Percentiles rank a stretch among this genome's conserved stretches.
phyloP scores from a whole-genome alignment of 2,113 vertebrate genomes.

The Corythaeola cristata region DNA sequence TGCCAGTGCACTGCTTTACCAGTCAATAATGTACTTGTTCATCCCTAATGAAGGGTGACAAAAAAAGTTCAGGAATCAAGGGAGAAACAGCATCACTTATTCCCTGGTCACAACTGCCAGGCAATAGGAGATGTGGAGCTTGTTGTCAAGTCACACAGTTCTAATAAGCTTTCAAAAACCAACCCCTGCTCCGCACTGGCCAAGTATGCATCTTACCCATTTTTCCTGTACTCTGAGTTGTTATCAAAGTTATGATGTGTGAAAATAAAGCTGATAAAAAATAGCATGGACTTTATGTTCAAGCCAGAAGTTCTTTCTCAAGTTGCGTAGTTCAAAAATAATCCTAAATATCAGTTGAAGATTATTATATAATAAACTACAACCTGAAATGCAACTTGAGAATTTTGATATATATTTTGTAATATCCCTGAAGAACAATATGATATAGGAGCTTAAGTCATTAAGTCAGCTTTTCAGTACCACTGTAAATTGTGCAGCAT shows the following conservation, averaged over 20 bases:
- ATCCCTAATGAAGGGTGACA: neutral
- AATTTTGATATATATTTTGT: neutral
- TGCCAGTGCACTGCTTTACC: neutral
- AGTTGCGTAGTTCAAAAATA: neutral
- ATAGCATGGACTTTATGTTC: neutral
- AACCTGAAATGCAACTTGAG: neutral
- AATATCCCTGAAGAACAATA: neutral
- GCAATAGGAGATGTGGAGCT: neutral
- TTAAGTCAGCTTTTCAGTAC: neutral
- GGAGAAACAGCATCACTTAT: neutral
- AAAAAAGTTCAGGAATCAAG: neutral
- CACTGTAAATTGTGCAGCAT: neutral
- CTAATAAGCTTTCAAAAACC: neutral
- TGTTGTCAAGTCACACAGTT: neutral
- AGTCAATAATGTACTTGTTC: neutral
- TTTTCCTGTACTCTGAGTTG: neutral
- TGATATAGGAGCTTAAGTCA: neutral
- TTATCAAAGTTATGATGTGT: neutral
- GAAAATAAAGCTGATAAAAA: constrained; percentile 8
- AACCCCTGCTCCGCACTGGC: neutral
- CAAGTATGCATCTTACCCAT: neutral
- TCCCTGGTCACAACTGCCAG: neutral
- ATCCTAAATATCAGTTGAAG: neutral
- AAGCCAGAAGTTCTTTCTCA: neutral
- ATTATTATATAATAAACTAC: neutral